Base-by-base conservation (phyloP, 2,797 vertebrate species). In the Podarcis lilfordi region DNA sequence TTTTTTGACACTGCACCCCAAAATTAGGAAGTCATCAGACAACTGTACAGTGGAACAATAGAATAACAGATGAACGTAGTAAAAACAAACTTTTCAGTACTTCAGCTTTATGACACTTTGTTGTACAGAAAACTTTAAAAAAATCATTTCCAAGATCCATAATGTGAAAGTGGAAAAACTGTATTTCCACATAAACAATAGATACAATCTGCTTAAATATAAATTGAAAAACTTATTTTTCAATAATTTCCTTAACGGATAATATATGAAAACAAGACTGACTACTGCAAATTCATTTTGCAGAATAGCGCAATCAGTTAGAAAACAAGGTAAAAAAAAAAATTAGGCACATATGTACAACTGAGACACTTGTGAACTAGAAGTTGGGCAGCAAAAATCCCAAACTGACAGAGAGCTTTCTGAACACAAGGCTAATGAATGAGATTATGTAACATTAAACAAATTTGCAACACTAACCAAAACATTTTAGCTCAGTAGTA, bases 391-490 rank as follows among this genome's bases (percentile, higher is more conserved):
- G 23, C 15, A 4, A 82, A 25, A 40, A 55, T 55, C 35, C 13
- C 64, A 68, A n/a, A 68, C 5, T 35, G 15, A 29, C 43, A 74
- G 23, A 72, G 19, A 83, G 43, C 19, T 25, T 40, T 72, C 68
- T 29, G 35, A 29, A 50, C 17, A 69, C 40, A 68, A 19, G 13
- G 35, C 40, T 82, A 13, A 40, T 82, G 66, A 29, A 40, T 8
- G 27, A 82, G 37, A 43, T 11, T 82, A 82, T 66, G 15, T 29
- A 82, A 37, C n/a, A 4, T n/a, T 82, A 8, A 92, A 86, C 76
- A 92, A 27, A 64, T 91, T 10, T 71, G 4, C 45, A 85, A 1
- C 84, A 76, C 64, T 84, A 92, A 89, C 55, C 90, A 92, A 90
- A 89, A 59, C 64, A 79, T 89, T 85, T 69, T 76, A 83, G 45